A percentile compares a stretch with the other conserved stretches of the same genome.
phyloP scores from a whole-genome alignment of 2,888 invertebrate species.

The Bombyx huttoni region DNA sequence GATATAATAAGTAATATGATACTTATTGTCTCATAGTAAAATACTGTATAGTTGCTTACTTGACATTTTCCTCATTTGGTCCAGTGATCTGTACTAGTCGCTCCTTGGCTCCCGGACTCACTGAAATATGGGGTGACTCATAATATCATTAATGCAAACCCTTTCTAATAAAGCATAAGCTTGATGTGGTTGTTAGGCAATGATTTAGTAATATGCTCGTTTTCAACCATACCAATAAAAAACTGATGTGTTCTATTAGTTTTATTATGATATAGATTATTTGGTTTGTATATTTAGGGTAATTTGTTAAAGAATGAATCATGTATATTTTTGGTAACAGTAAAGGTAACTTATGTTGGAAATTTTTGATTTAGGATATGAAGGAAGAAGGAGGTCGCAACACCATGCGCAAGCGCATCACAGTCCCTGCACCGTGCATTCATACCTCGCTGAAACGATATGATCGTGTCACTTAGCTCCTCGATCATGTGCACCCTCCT shows the following conservation, averaged over 20 bases:
- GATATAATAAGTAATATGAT: too few relatives aligned
- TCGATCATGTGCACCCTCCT: constrained; percentile 98
- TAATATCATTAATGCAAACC: constrained; percentile 12
- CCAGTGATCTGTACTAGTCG: constrained; percentile 96
- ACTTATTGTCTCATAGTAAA: too few relatives aligned
- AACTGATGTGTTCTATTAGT: background rate
- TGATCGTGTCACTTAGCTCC: constrained; percentile 97
- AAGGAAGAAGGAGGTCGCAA: constrained; percentile 31
- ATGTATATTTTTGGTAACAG: background rate
- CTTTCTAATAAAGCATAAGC: constrained; percentile 34
- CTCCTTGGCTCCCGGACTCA: constrained; percentile 95
- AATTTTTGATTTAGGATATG: background rate
- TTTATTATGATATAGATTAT: background rate
- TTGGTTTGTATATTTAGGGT: background rate
- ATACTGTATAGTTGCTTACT: constrained; percentile 63
- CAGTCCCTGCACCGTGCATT: constrained; percentile 41
- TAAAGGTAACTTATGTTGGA: background rate
- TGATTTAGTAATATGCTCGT: constrained; percentile 12
- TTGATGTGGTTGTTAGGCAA: constrained; percentile 38
- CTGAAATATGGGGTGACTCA: constrained; percentile 68
- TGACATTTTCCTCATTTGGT: constrained; percentile 92
- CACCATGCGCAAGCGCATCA: constrained; percentile 52
- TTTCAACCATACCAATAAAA: background rate
- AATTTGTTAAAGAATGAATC: background rate
- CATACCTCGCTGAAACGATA: constrained; percentile 99